A percentile compares a stretch with the other conserved stretches of the same genome.
Evolutionary conservation across 1,140 invertebrate species (phyloP).

Genomic region (Mizuhopecten yessoensis): DNA sequence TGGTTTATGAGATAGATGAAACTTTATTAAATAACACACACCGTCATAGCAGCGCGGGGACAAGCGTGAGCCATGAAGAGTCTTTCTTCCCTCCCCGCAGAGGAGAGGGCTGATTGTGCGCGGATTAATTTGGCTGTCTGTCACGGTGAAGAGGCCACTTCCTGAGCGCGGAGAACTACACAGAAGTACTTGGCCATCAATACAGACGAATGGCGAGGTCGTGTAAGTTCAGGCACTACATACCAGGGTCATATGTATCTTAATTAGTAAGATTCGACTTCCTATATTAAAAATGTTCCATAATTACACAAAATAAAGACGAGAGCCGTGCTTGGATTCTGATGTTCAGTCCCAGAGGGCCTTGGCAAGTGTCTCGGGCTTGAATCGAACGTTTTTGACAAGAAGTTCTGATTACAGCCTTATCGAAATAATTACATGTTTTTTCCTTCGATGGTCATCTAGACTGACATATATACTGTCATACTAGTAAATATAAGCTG

Average conservation of each 20-base stretch:
- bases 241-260: constrained; percentile 28
- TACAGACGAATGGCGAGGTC: constrained; percentile 22
- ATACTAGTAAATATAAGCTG: background rate
- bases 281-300: constrained; percentile 7
- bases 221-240: background rate
- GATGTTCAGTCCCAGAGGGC: background rate
- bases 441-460: background rate
- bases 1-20: constrained; percentile 60
- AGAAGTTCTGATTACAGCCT: background rate
- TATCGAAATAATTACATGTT: background rate
- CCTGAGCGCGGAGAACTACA: constrained; percentile 23
- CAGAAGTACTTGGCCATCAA: constrained; percentile 37
- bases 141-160: constrained; percentile 36
- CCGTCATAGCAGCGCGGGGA: constrained; percentile 12
- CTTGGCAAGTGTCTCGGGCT: background rate
- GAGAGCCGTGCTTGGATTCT: background rate
- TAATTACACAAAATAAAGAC: constrained; percentile 22
- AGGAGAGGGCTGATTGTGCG: constrained; percentile 27
- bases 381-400: constrained; percentile 5
- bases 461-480: background rate
- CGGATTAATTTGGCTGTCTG: constrained; percentile 32
- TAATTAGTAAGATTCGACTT: constrained; percentile 28
- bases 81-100: constrained; percentile 22
- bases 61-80: constrained; percentile 7
- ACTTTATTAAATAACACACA: constrained; percentile 56